Evolutionary conservation across 2,113 vertebrate species (phyloP).

Genomic region (Phaethon lepturus): DNA sequence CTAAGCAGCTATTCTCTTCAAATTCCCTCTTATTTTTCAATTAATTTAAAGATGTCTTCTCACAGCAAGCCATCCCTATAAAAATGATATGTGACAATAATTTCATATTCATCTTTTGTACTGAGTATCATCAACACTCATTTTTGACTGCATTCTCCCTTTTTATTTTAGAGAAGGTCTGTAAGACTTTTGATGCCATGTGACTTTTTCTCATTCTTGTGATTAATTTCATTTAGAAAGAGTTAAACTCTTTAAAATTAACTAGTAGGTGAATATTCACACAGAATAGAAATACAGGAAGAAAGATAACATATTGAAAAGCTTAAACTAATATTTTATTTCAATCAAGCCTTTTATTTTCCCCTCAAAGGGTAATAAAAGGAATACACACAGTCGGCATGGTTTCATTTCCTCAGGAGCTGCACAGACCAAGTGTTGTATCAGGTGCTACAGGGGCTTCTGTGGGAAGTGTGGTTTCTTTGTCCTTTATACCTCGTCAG

Average conservation of each 20-base stretch:
- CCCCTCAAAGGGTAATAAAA: neutral
- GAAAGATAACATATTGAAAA: neutral
- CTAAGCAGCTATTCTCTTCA: neutral
- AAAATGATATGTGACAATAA: neutral
- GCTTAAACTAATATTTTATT: neutral
- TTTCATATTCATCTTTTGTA: neutral
- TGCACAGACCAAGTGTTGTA: neutral
- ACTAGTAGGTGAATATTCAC: neutral
- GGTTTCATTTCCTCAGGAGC: neutral
- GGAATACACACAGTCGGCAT: neutral
- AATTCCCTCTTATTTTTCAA: neutral
- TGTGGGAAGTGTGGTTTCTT: neutral
- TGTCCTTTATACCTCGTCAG: neutral
- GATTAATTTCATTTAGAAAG: neutral
- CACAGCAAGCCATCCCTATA: neutral
- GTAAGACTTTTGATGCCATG: neutral
- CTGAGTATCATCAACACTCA: neutral
- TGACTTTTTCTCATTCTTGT: neutral
- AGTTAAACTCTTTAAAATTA: neutral
- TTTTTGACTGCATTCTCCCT: neutral
- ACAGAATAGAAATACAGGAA: neutral
- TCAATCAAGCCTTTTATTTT: neutral
- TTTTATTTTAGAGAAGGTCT: neutral
- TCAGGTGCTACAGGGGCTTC: neutral
- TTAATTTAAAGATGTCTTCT: neutral